These are phyloP conservation scores for Talpa occidentalis DNA, from an alignment of 2,113 vertebrate genomes.

Conservation along the genomic window DNA sequence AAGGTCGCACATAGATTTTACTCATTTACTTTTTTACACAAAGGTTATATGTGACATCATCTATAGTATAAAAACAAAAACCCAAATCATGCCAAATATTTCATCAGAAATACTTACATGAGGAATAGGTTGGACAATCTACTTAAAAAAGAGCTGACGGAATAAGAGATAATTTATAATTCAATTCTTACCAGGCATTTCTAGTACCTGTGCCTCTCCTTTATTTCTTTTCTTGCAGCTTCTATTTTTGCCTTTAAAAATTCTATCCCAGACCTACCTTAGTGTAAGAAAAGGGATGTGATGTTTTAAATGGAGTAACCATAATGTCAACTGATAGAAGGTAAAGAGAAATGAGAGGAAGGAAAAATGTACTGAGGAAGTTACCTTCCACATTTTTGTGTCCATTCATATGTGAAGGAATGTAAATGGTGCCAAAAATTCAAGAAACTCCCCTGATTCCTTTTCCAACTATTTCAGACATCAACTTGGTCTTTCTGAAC, in stretches of 20 bases:
- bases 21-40: neutral
- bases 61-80: slow-evolving; percentile 24
- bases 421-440: neutral
- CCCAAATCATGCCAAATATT: neutral
- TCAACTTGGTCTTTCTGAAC: neutral
- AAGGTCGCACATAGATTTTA: neutral
- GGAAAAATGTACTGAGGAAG: neutral
- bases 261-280: neutral
- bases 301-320: neutral
- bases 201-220: neutral
- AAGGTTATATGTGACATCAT: neutral
- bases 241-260: neutral
- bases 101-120: neutral
- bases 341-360: neutral
- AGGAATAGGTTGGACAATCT: neutral
- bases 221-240: neutral
- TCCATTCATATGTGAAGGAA: neutral
- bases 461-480: neutral
- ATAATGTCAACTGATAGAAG: neutral
- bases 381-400: neutral
- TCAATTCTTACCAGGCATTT: neutral
- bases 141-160: neutral
- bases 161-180: neutral
- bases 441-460: neutral
- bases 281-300: neutral